A percentile compares a stretch with the other conserved stretches of the same genome.
Conservation (phyloP, 53 echinoderm and acorn worm genomes). For the Paracentrotus lividus region DNA sequence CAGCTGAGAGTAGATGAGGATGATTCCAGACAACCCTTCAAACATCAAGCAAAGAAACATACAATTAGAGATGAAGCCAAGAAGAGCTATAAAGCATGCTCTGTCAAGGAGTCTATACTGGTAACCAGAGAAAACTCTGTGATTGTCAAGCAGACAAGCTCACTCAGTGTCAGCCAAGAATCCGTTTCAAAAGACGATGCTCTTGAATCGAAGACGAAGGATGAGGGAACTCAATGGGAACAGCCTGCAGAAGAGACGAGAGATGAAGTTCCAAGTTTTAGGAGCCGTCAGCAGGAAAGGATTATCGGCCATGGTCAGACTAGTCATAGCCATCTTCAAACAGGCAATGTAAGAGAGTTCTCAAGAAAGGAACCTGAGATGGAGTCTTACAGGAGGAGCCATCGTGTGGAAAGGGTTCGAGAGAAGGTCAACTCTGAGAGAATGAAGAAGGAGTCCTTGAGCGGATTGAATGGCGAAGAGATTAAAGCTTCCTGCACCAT, state of each 20-base stretch:
- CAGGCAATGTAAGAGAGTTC: background rate
- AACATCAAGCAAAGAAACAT: background rate
- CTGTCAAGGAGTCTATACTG: background rate
- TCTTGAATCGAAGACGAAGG: background rate
- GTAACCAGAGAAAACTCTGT: conserved; percentile 3
- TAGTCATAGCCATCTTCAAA: background rate
- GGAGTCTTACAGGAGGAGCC: background rate
- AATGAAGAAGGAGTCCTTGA: background rate
- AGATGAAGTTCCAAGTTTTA: background rate
- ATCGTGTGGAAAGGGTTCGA: background rate
- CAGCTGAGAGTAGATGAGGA: background rate
- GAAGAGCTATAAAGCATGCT: background rate
- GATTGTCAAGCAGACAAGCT: background rate
- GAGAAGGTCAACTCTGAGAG: background rate
- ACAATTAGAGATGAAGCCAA: background rate
- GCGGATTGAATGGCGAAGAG: background rate
- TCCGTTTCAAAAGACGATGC: background rate
- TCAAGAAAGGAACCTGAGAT: background rate
- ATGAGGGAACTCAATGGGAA: background rate
- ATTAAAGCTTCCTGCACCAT: background rate
- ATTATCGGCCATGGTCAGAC: background rate
- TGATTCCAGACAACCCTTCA: background rate
- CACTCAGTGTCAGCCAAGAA: conserved; percentile 29
- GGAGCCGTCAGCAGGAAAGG: background rate
- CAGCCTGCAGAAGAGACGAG: background rate